Evolutionary conservation across 2,888 invertebrate genomes (phyloP).

Genomic region (Drosophila koepferae): DNA sequence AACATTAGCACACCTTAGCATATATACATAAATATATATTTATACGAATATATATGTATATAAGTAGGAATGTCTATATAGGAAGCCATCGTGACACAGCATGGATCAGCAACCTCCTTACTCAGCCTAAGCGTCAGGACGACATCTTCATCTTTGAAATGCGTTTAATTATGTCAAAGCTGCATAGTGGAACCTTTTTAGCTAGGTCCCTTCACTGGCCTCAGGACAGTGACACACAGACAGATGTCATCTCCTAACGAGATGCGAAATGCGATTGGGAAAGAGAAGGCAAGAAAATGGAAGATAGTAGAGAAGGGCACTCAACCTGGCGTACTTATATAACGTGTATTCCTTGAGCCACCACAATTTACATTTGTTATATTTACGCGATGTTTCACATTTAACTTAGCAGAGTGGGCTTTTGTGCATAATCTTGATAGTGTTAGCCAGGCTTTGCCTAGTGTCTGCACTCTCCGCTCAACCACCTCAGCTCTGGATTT

Average conservation of each 20-base stretch:
- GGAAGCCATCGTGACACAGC: slow-evolving; percentile 33
- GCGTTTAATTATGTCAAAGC: slow-evolving; percentile 80
- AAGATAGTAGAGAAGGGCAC: not conserved
- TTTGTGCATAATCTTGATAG: slow-evolving; percentile 75
- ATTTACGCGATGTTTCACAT: slow-evolving; percentile 68
- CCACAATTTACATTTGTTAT: slow-evolving; percentile 61
- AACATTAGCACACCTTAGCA: slow-evolving; percentile 34
- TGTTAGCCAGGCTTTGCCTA: slow-evolving; percentile 52
- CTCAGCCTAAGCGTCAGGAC: not conserved
- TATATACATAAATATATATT: not conserved
- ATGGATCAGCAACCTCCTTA: slow-evolving; percentile 11
- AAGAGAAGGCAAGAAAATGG: slow-evolving; percentile 7
- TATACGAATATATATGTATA: slow-evolving; percentile 1
- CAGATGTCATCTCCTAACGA: slow-evolving; percentile 34
- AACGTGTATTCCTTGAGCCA: slow-evolving; percentile 15
- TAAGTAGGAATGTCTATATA: not conserved
- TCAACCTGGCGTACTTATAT: slow-evolving; percentile 20
- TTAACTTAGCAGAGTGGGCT: slow-evolving; percentile 61
- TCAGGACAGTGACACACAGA: slow-evolving; percentile 25
- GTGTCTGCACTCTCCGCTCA: not conserved
- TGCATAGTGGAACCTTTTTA: slow-evolving; percentile 39
- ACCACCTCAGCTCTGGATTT: slow-evolving; percentile 14
- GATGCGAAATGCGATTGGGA: slow-evolving; percentile 25
- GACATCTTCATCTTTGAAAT: slow-evolving; percentile 69
- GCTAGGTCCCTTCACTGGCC: slow-evolving; percentile 19